A percentile compares a stretch with the other conserved stretches of the same genome.
Conservation (phyloP, 2,113 vertebrate genomes). For the Holacanthus passer region DNA sequence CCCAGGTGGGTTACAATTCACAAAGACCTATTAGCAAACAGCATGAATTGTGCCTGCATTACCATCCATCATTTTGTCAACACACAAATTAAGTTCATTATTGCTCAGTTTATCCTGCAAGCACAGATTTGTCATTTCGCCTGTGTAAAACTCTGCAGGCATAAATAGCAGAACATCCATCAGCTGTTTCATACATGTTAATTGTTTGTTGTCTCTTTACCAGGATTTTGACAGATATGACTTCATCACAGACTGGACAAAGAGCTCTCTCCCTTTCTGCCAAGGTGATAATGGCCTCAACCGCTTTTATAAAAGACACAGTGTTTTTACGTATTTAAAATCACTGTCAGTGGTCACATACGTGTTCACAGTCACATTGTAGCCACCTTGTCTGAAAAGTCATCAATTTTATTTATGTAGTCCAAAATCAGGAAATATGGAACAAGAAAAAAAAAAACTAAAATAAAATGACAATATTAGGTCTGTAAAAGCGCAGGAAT, state of each 20-base stretch:
- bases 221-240: constrained; percentile 3
- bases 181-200: neutral
- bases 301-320: constrained; percentile 41
- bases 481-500: neutral
- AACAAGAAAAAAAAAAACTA: neutral
- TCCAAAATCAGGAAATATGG: neutral
- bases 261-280: constrained; percentile 24
- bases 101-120: constrained; percentile 4
- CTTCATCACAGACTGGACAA: constrained; percentile 60
- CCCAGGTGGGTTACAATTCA: constrained; percentile 49
- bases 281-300: constrained; percentile 63
- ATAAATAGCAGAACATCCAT: neutral
- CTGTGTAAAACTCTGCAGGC: neutral
- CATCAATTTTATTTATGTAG: neutral
- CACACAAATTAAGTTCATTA: constrained; percentile 10
- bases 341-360: neutral
- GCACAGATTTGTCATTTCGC: neutral
- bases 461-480: neutral
- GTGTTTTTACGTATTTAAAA: constrained; percentile 11
- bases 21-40: constrained; percentile 52
- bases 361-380: neutral
- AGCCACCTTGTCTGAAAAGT: neutral
- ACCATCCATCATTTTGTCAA: constrained; percentile 11
- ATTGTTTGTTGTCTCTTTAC: constrained; percentile 10
- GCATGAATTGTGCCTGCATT: neutral